These are phyloP conservation scores for Frieseomelitta varia DNA, from an alignment of 1,140 invertebrate genomes.

Conservation along the genomic window DNA sequence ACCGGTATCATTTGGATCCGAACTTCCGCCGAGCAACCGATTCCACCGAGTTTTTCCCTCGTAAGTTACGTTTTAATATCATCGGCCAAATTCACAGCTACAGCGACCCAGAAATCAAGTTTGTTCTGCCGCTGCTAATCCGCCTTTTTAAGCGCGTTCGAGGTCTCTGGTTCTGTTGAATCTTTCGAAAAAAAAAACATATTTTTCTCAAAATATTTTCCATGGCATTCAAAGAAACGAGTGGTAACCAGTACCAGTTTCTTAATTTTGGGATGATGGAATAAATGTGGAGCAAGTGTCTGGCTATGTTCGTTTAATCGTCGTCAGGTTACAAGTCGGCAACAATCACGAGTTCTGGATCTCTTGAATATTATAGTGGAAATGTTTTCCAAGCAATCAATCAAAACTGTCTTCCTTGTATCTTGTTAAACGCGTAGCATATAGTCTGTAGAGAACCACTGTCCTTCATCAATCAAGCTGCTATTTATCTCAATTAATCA, in stretches of 20 bases:
- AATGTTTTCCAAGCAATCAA: not conserved
- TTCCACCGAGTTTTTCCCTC: not conserved
- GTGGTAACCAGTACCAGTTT: not conserved
- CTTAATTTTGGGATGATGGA: not conserved
- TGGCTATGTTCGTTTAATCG: not conserved
- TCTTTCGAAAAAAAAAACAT: too few species aligned
- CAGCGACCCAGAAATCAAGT: constrained; percentile 1
- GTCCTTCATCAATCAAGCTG: not conserved
- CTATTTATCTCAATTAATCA: constrained; percentile 11
- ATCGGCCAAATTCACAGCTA: not conserved
- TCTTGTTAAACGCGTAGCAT: not conserved
- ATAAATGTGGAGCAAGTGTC: not conserved
- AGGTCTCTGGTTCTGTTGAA: too few species aligned
- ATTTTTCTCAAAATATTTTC: not conserved
- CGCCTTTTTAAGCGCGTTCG: not conserved
- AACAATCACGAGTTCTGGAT: not conserved
- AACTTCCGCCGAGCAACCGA: not conserved
- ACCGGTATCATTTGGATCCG: not conserved
- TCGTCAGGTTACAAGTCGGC: not conserved
- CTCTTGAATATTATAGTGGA: not conserved
- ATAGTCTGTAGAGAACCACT: not conserved
- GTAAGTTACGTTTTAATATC: constrained; percentile 6
- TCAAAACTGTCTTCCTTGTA: not conserved
- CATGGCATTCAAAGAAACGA: not conserved
- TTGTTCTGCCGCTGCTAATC: not conserved